Evolutionary conservation across 1,140 invertebrate genomes (phyloP), one percentile per base, ranked within the genome.

Genomic region (Brachionus rotundiformis): DNA sequence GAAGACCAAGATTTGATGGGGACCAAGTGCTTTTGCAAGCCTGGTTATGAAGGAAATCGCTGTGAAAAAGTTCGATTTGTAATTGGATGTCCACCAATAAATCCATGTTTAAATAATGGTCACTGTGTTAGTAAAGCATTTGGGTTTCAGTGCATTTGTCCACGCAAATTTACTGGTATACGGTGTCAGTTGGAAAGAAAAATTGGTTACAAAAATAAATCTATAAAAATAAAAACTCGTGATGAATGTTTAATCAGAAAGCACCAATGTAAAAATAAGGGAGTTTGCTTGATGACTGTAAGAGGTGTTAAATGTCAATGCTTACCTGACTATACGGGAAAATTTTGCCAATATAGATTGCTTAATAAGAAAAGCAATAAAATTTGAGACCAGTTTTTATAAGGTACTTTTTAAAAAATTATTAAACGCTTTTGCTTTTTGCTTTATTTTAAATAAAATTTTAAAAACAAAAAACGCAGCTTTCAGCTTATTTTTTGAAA

Each of bases 61-160:
- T 82, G 80, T 29, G 80, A 82, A 73, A 82, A 82, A 71, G 79
- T 63, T 29, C 79, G 61, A 25, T 81, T 41, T 31, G 41, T 81
- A 19, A 27, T 81, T 11, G 54, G 79, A 23, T 81, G 79, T 81
- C 54, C 79, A 16, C 61, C 54, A 4, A 68, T 49, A n/a, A 82
- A 82, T 82, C 81, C 81, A 8, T 82, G 81, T 41, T 23, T 82
- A 31, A 82, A 82, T 49, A 75, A 31, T 54, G 63, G 81, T 27
- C 41, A 29, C 11, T 82, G 81, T 61, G 29, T 44, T 7, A 39
- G 16, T 25, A 81, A 81, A 49, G 31, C 54, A 16, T 81, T 81
- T 25, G 61, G 61, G 33, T 23, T 71, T 73, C 29, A 33, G 13
- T 82, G 81, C 33, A 54, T 82, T 8, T 82, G 81, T 61, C 25